A percentile compares a stretch with the other conserved stretches of the same genome.
Evolutionary conservation across 2,113 vertebrate genomes (phyloP).

Genomic region (Equus przewalskii): DNA sequence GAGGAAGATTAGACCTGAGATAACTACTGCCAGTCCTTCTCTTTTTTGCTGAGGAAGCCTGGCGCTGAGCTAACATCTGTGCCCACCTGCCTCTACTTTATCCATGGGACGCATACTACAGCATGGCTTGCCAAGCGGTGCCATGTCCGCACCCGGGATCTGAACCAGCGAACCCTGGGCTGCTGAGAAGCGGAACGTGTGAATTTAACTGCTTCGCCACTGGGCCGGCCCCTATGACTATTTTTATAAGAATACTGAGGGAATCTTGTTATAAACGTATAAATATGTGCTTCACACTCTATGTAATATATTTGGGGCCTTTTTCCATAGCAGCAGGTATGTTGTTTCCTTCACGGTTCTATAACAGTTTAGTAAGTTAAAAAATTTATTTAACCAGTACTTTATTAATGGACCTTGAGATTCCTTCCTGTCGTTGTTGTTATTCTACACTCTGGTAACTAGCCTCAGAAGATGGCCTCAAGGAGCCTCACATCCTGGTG

Average conservation of each 20-base stretch:
- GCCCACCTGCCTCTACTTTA: too few relatives aligned
- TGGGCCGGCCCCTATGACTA: too few relatives aligned
- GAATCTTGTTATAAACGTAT: neutral
- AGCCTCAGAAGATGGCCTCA: neutral
- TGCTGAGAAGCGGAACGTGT: too few relatives aligned
- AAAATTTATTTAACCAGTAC: neutral
- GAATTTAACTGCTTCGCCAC: too few relatives aligned
- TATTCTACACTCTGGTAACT: neutral
- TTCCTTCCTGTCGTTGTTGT: neutral
- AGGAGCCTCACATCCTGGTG: neutral
- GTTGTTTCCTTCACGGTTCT: neutral
- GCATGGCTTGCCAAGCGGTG: too few relatives aligned
- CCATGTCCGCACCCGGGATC: too few relatives aligned
- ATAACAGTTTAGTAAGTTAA: neutral
- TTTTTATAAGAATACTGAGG: constrained; percentile 32
- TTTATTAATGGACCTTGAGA: neutral
- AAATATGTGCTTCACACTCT: neutral
- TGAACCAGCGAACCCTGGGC: too few relatives aligned
- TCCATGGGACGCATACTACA: too few relatives aligned
- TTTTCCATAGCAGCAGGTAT: neutral
- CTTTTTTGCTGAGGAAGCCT: too few relatives aligned
- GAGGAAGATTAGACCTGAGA: too few relatives aligned
- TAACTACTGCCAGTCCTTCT: too few relatives aligned
- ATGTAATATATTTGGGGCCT: neutral
- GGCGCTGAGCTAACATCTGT: too few relatives aligned